Base-by-base conservation (phyloP, 2,797 vertebrate species). In the Sparus aurata region DNA sequence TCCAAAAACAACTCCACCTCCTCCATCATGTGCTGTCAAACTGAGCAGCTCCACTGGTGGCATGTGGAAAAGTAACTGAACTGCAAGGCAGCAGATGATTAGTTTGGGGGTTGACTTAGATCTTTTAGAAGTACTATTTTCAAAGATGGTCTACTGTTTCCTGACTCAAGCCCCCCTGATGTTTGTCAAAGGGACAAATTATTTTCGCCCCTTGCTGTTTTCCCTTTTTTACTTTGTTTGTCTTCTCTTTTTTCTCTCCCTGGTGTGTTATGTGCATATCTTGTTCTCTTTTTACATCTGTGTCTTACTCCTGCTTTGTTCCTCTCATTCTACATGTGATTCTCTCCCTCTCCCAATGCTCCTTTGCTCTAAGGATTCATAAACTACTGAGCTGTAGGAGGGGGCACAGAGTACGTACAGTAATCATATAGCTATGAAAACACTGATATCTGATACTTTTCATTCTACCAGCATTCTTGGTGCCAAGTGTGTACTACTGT, bases 381-480 rank as follows among this genome's bases (percentile, higher is more conserved):
- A 38, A 74, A 46, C 66, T 70, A 34, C 80, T 63, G 84, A 84
- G 68, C 87, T 66, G 64, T 62, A 60, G 61, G 58, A 85, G 75
- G 46, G 63, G 41, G 43, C 43, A 50, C 64, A 72, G 81, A 71
- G 69, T 72, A 68, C 83, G 88, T 85, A 82, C 79, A 87, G 64
- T 86, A 34, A 84, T 79, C 73, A 69, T 72, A 79, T 73, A 84
- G 82, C 78, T 80, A 78, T 82, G 79, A 86, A 87, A 82, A 89
- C 76, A 82, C 73, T 80, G 78, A 91, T 91, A 85, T 92, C 87
- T 85, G 71, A 87, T 73, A 88, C 77, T 86, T 86, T 80, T 94
- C 85, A 91, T 91, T 92, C 92, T 88, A 95, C 94, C 94, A 95
- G 94, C 94, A 94, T 95, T 93, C 87, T 94, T 91, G 87, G 93